These are phyloP conservation scores for Tinea pellionella DNA, from an alignment of 2,888 invertebrate species.

Conservation along the genomic window DNA sequence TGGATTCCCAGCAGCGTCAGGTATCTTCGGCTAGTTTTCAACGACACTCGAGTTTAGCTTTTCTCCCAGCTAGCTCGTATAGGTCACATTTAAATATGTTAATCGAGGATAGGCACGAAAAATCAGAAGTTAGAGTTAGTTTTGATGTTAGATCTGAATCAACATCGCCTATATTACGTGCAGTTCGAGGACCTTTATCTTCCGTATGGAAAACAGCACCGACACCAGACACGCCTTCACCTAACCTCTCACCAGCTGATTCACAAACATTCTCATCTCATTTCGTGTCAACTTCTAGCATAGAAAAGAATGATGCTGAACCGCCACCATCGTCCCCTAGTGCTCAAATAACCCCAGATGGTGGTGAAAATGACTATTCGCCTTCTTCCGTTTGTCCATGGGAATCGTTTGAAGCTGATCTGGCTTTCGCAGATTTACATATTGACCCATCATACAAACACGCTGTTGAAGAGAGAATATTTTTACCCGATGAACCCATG, in stretches of 20 bases:
- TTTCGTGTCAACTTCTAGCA: constrained; percentile 67
- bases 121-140: constrained; percentile 53
- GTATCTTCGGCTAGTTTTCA: constrained; percentile 70
- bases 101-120: constrained; percentile 55
- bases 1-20: constrained; percentile 71
- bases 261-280: constrained; percentile 74
- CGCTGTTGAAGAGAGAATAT: constrained; percentile 72
- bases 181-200: constrained; percentile 50
- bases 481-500: constrained; percentile 70
- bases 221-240: constrained; percentile 77
- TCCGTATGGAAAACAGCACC: constrained; percentile 57
- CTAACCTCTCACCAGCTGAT: constrained; percentile 70
- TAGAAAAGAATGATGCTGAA: constrained; percentile 51
- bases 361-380: constrained; percentile 52
- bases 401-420: constrained; percentile 73
- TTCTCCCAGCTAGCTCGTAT: constrained; percentile 61
- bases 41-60: constrained; percentile 56
- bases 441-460: constrained; percentile 73
- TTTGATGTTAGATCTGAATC: constrained; percentile 49
- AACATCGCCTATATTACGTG: constrained; percentile 42
- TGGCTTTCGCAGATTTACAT: constrained; percentile 72
- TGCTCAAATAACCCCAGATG: constrained; percentile 70
- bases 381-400: constrained; percentile 64
- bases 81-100: constrained; percentile 62
- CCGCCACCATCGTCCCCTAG: constrained; percentile 63